phyloP scores from a whole-genome alignment of 2,797 vertebrate genomes.

The Mastacembelus armatus region DNA sequence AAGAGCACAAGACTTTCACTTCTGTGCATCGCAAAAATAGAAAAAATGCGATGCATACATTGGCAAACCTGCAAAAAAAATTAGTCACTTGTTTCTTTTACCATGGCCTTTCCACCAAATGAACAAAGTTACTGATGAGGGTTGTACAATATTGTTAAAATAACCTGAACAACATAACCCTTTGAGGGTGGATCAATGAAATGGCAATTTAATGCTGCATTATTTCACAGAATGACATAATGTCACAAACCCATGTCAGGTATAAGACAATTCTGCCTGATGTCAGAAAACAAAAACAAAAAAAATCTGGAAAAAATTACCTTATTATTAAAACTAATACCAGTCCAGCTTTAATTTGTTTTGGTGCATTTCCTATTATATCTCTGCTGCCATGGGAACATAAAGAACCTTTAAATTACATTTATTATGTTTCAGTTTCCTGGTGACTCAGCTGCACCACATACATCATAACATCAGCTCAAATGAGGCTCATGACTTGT shows the following conservation, averaged over 20 bases:
- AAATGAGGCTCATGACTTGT: conserved; percentile 1
- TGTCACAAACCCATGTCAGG: no score
- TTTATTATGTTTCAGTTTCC: conserved; percentile 12
- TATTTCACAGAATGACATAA: no score
- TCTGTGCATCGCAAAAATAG: no score
- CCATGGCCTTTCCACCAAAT: not conserved
- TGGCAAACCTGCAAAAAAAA: not conserved
- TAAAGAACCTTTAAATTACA: conserved; percentile 31
- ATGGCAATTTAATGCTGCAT: not conserved
- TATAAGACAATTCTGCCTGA: not conserved
- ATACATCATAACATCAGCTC: not conserved
- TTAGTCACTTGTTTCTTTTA: not conserved
- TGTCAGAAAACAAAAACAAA: conserved; percentile 4
- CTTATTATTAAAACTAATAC: not conserved
- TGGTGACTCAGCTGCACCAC: conserved; percentile 5
- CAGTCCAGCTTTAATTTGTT: conserved; percentile 15
- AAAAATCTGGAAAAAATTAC: no score
- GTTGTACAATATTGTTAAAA: no score
- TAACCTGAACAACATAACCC: no score
- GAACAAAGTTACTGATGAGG: no score
- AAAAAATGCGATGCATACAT: not conserved
- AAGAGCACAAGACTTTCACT: no score
- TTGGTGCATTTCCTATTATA: conserved; percentile 10
- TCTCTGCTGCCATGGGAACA: not conserved
- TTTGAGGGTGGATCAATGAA: not conserved